Evolutionary conservation across 2,113 vertebrate species (phyloP).

Genomic region (Malurus melanocephalus): DNA sequence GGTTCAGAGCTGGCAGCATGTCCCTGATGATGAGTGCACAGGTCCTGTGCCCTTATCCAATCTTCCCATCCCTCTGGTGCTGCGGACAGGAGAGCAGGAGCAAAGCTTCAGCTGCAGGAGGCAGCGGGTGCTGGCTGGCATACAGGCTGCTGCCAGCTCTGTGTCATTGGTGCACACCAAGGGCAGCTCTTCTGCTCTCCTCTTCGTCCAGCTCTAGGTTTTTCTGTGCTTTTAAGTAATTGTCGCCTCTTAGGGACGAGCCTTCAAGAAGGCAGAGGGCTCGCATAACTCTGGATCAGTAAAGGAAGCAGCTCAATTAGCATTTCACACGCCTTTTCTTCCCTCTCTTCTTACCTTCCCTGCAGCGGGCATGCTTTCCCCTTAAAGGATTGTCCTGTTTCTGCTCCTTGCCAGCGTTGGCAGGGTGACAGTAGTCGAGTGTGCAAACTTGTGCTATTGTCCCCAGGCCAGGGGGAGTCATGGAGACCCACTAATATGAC

Average conservation of each 20-base stretch:
- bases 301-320: constrained; percentile 93
- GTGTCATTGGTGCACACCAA: background rate
- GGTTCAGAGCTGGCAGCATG: background rate
- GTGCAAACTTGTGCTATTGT: constrained; percentile 99
- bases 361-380: constrained; percentile 84
- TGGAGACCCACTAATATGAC: constrained; percentile 99
- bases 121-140: background rate
- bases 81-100: background rate
- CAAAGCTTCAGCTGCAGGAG: background rate
- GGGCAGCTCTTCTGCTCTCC: constrained; percentile 1
- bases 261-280: constrained; percentile 73
- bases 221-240: constrained; percentile 62
- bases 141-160: background rate
- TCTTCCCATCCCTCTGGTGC: background rate
- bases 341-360: constrained; percentile 87
- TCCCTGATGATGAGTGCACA: background rate
- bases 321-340: constrained; percentile 91
- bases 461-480: constrained; percentile 93
- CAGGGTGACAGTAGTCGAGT: constrained; percentile 99
- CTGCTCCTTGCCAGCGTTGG: constrained; percentile 94
- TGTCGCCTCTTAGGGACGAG: constrained; percentile 62
- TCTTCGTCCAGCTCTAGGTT: constrained; percentile 18
- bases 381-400: constrained; percentile 92
- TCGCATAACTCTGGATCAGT: constrained; percentile 76
- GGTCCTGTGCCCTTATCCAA: background rate